Evolutionary conservation across 2,113 vertebrate genomes (phyloP).

Genomic region (Rhagologus leucostigma): DNA sequence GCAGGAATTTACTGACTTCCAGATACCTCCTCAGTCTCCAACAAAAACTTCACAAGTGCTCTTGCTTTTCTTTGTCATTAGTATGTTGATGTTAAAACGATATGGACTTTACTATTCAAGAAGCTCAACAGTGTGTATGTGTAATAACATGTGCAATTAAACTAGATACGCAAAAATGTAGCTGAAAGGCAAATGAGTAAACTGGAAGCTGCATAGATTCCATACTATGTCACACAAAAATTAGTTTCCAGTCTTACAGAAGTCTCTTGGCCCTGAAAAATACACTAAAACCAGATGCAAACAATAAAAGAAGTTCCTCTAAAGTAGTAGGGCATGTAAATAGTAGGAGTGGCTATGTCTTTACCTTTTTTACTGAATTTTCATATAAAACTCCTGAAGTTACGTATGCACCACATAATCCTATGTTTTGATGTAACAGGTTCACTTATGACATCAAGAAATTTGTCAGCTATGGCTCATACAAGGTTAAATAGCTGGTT

Average conservation of each 20-base stretch:
- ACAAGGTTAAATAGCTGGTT: slow-evolving; percentile 18
- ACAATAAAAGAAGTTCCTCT: neutral
- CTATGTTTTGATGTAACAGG: neutral
- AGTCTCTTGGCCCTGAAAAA: neutral
- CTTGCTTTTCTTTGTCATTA: neutral
- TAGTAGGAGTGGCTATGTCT: neutral
- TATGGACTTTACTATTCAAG: neutral
- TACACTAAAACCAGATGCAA: neutral
- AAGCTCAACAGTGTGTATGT: neutral
- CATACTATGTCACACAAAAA: neutral
- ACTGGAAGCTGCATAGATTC: neutral
- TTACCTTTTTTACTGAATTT: neutral
- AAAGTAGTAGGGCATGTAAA: neutral
- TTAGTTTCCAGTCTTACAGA: neutral
- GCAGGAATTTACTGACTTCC: neutral
- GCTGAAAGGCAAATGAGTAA: neutral
- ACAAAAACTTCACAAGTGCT: neutral
- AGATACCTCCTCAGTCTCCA: neutral
- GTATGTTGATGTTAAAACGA: neutral
- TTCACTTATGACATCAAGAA: neutral
- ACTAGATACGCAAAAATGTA: neutral
- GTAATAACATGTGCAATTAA: neutral
- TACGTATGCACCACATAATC: neutral
- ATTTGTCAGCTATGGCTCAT: neutral
- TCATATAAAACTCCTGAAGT: neutral